Conservation (phyloP, 2,113 vertebrate species). For the Corythoichthys intestinalis region DNA sequence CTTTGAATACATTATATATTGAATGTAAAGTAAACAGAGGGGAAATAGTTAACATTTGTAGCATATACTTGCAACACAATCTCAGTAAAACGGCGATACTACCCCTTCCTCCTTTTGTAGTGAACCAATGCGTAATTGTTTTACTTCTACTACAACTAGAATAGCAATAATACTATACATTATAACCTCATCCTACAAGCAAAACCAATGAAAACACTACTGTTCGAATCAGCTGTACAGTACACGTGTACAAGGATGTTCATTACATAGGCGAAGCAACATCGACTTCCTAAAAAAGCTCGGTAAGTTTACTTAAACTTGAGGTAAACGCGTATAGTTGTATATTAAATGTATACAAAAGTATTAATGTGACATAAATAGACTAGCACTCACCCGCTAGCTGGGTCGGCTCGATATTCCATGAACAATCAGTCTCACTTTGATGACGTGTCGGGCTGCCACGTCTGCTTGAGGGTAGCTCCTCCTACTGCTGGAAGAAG, state of each 20-base stretch:
- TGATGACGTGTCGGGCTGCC: slow-evolving; percentile 69
- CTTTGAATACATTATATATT: too few relatives aligned
- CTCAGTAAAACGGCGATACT: too few relatives aligned
- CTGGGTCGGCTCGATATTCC: slow-evolving; percentile 10
- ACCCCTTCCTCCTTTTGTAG: too few relatives aligned
- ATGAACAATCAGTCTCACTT: slow-evolving; percentile 45
- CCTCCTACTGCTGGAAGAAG: slow-evolving; percentile 19
- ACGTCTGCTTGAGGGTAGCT: slow-evolving; percentile 56
- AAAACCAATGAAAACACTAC: neutral
- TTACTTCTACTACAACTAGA: too few relatives aligned
- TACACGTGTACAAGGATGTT: neutral
- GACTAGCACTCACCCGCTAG: slow-evolving; percentile 40
- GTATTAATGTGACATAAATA: neutral
- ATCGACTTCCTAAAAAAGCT: neutral
- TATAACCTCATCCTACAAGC: neutral
- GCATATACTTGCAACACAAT: too few relatives aligned
- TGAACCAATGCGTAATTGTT: too few relatives aligned
- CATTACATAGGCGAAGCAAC: neutral
- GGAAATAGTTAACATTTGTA: too few relatives aligned
- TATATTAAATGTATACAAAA: neutral
- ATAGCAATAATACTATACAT: too few relatives aligned
- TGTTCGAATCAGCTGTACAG: neutral
- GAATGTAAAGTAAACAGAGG: too few relatives aligned
- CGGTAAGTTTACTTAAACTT: too few relatives aligned
- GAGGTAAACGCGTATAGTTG: too few relatives aligned